Evolutionary conservation across 2,113 vertebrate genomes (phyloP).

Genomic region (Symphodus melops): DNA sequence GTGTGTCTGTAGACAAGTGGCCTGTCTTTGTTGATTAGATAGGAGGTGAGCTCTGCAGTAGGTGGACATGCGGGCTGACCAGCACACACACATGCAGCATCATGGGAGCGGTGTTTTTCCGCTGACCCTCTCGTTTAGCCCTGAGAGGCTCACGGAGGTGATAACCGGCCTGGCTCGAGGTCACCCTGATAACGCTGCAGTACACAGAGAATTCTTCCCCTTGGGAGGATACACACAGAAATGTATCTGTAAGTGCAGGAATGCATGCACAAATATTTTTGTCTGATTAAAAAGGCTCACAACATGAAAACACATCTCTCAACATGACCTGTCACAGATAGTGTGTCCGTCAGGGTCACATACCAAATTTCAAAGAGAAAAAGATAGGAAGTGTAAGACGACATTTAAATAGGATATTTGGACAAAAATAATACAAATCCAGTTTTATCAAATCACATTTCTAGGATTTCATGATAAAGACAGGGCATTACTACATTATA

Average conservation of each 20-base stretch:
- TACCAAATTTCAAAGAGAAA: background rate
- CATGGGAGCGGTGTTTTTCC: conserved; percentile 71
- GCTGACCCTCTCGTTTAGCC: conserved; percentile 69
- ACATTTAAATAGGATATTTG: too few relatives aligned
- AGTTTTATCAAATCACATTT: too few relatives aligned
- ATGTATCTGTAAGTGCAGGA: conserved; percentile 44
- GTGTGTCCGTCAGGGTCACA: background rate
- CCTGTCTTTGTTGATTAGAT: conserved; percentile 82
- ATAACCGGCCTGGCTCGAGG: conserved; percentile 80
- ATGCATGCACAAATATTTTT: conserved; percentile 15
- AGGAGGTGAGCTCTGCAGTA: conserved; percentile 63
- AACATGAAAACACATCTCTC: conserved; percentile 22
- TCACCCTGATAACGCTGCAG: conserved; percentile 76
- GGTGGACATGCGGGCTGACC: conserved; percentile 72
- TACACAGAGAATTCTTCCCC: conserved; percentile 69
- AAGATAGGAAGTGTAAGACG: too few relatives aligned
- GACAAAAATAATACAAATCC: too few relatives aligned
- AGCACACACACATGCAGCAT: conserved; percentile 53
- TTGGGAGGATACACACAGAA: conserved; percentile 51
- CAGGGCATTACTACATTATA: too few relatives aligned
- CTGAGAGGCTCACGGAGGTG: conserved; percentile 72
- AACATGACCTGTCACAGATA: conserved; percentile 15
- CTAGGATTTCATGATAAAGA: too few relatives aligned
- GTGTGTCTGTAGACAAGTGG: conserved; percentile 63
- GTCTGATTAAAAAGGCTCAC: conserved; percentile 13